Base-by-base conservation (phyloP, 2,797 vertebrate species). In the Diceros bicornis region DNA sequence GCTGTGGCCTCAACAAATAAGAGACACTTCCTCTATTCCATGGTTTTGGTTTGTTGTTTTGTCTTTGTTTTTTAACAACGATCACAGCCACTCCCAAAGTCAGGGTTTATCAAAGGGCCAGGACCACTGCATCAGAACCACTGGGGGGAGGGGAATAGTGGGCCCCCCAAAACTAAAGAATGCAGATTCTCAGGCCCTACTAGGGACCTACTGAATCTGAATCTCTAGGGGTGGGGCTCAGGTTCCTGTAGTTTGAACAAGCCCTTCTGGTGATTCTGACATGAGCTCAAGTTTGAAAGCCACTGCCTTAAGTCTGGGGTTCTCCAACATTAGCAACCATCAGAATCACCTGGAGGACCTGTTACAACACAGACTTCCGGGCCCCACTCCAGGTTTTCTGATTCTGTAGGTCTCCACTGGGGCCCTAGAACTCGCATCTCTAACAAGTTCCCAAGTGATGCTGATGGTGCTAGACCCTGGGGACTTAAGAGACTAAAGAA, bases 121-220 rank as follows among this genome's bases (percentile, higher is more conserved):
- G 34, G 16, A 17, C 14, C n/a, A 62, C n/a, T 37, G 18, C 59
- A n/a, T 29, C 52, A 69, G 68, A n/a, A 69, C 44, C 17, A 21
- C 7, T 0, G 3, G 6, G n/a, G 59, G 16, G 11, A 66, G 10
- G 14, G 44, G 27, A 16, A 41, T 9, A 23, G 21, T 3, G 11
- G 7, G 11, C 57, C 27, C 34, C 23, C 25, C 68, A 68, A 21
- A 21, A 57, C 66, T 9, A 29, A 77, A 57, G 21, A 59, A 74
- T 8, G 17, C 32, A 20, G 14, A 57, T 69, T 75, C 34, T 55
- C 23, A 21, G 64, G 21, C n/a, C 21, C n/a, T 10, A 2, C 7
- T 23, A 9, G 29, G n/a, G 16, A 47, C 20, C 9, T 71, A 12
- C 64, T 16, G 61, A 47, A 21, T 37, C n/a, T 18, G n/a, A 69